These are phyloP conservation scores for Hydropsyche betteni DNA, from an alignment of 2,888 invertebrate genomes.

Conservation along the genomic window DNA sequence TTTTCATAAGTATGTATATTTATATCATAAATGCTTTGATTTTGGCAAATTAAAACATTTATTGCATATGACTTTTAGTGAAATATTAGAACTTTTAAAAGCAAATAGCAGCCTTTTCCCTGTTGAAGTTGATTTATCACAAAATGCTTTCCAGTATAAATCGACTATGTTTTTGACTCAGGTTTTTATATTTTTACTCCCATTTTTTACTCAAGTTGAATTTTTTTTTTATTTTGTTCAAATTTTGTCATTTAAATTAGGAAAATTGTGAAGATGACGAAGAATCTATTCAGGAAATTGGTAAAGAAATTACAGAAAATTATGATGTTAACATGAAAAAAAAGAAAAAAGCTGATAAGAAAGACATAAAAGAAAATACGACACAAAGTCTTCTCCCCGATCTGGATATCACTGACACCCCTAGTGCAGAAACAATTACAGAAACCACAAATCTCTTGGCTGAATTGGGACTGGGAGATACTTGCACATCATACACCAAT, in stretches of 20 bases:
- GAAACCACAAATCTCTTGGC: conserved; percentile 64
- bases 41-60: not conserved
- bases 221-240: not conserved
- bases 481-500: conserved; percentile 54
- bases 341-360: conserved; percentile 36
- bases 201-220: not conserved
- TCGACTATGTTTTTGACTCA: conserved; percentile 65
- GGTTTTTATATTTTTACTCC: conserved; percentile 53
- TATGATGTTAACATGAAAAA: conserved; percentile 57
- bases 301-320: conserved; percentile 63
- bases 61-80: conserved; percentile 58
- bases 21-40: not conserved
- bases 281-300: conserved; percentile 62
- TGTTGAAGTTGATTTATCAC: conserved; percentile 93
- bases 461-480: conserved; percentile 68
- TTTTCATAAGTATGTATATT: conserved; percentile 61
- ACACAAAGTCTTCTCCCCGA: conserved; percentile 60
- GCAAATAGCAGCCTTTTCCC: conserved; percentile 85
- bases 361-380: conserved; percentile 54
- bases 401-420: conserved; percentile 53
- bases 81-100: conserved; percentile 79
- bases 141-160: conserved; percentile 92
- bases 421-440: conserved; percentile 52
- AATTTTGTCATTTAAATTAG: conserved; percentile 53
- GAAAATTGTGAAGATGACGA: conserved; percentile 68